Evolutionary conservation across 2,113 vertebrate species (phyloP), one percentile per base, ranked within the genome.

Genomic region (Eulemur rufifrons): DNA sequence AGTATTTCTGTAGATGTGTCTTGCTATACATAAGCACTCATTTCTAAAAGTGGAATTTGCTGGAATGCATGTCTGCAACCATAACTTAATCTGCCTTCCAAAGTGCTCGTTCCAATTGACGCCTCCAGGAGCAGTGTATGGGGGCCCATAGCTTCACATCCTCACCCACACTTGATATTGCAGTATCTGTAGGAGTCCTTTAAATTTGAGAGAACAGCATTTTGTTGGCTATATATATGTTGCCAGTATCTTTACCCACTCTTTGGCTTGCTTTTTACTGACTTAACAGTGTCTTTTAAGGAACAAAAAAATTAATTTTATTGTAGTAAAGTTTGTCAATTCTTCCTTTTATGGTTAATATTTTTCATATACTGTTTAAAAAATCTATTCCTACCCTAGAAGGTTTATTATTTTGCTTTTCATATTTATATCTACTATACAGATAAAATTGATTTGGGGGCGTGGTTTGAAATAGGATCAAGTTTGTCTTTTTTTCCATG

Each of bases 371-470:
- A 39, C 27, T 80, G 1, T 39, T 96, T 64, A 74, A 89, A 84
- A 83, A 50, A n/a, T 90, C 32, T 42, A 54, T 17, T 95, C 18
- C 27, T 66, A 80, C 27, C 8, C 80, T 81, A 64, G 34, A 61
- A 93, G 29, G 61, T 66, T 96, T 77, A 34, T 89, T 61, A 29
- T 54, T 89, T 87, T 81, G 23, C 14, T 91, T 95, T 88, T 91
- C 45, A 52, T 66, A 69, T 88, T 91, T 91, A 93, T 18, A 82
- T 66, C 56, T 93, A 76, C 11, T 54, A 32, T 52, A 50, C 5
- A 54, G 11, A 17, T 50, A 73, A 80, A 64, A 71, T 27, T n/a
- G 45, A 71, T 84, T 89, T 86, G 78, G 86, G 34, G 42, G 54
- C 34, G 45, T 66, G n/a, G 61, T 81, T 87, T 94, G 42, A 94